Conservation (phyloP, 92 coral and sea anemone genomes). For the Palythoa grandiflora region DNA sequence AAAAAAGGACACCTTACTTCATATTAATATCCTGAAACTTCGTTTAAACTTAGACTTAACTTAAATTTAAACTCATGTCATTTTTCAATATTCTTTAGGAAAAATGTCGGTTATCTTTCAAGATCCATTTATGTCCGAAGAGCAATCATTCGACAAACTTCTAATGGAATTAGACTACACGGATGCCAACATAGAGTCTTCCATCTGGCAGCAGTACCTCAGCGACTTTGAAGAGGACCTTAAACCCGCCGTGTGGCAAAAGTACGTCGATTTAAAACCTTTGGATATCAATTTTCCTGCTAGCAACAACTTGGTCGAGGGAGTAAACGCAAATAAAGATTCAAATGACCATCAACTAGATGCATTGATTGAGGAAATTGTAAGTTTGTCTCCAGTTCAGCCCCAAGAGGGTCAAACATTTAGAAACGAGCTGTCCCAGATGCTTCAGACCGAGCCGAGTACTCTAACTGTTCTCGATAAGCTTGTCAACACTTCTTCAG, state of each 20-base stretch:
- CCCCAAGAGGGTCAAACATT: slow-evolving; percentile 2
- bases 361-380: slow-evolving; percentile 34
- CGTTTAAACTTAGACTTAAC: no score
- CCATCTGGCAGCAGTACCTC: slow-evolving; percentile 47
- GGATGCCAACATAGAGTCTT: slow-evolving; percentile 33
- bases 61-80: no score
- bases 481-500: slow-evolving; percentile 29
- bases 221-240: slow-evolving; percentile 42
- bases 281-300: not conserved
- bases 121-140: slow-evolving; percentile 41
- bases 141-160: slow-evolving; percentile 38
- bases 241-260: slow-evolving; percentile 44
- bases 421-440: not conserved
- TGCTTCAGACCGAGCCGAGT: slow-evolving; percentile 25
- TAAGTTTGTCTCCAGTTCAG: not conserved
- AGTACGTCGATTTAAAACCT: slow-evolving; percentile 24
- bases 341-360: slow-evolving; percentile 28
- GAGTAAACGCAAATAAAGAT: not conserved
- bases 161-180: slow-evolving; percentile 33
- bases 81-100: not conserved
- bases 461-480: slow-evolving; percentile 33
- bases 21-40: no score
- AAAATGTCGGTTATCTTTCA: slow-evolving; percentile 46
- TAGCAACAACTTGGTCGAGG: not conserved
- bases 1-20: no score